Evolutionary conservation across 2,888 invertebrate genomes (phyloP), one percentile per base, ranked within the genome.

Genomic region (Taenaris catops): DNA sequence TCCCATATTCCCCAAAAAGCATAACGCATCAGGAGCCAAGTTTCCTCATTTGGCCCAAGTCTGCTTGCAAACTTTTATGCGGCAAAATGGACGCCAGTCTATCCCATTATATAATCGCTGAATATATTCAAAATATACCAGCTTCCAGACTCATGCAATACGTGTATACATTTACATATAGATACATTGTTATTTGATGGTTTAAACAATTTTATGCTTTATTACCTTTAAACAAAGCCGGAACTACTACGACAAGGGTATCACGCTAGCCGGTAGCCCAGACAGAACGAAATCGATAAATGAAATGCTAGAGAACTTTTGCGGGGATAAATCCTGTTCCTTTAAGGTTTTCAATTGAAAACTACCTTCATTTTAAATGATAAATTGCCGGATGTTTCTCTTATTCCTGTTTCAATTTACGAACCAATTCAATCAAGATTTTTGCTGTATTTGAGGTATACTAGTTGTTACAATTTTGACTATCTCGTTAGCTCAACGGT

Each of bases 271-370:
- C 11, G 17, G 11, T 1, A 16, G 16, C 29, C 43, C 35, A 39
- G 43, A 43, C 38, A 21, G 25, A 18, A 24, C 16, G 16, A 24
- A 23, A 41, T 41, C 39, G 35, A 40, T 40, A 34, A 33, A 40
- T 37, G 33, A 33, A 38, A 36, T 29, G 34, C 34, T 25, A 24
- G 31, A 31, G 34, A 36, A 25, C 17, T 32, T 17, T 8, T 20
- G 3, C 32, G 35, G 38, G 28, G 29, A 33, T 34, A 31, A 40
- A 26, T 27, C 31, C 31, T n/a, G 28, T 17, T 32, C 36, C 19
- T 31, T 23, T 24, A 8, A 6, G 8, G 5, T 28, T 41, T 33
- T 26, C 19, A 23, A 9, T 28, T 10, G 10, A 24, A 18, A 20
- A 19, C 28, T 11, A 14, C 14, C 3, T 11, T 24, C 24, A 5